phyloP scores from a whole-genome alignment of 2,113 vertebrate genomes.

The Tragelaphus scriptus region DNA sequence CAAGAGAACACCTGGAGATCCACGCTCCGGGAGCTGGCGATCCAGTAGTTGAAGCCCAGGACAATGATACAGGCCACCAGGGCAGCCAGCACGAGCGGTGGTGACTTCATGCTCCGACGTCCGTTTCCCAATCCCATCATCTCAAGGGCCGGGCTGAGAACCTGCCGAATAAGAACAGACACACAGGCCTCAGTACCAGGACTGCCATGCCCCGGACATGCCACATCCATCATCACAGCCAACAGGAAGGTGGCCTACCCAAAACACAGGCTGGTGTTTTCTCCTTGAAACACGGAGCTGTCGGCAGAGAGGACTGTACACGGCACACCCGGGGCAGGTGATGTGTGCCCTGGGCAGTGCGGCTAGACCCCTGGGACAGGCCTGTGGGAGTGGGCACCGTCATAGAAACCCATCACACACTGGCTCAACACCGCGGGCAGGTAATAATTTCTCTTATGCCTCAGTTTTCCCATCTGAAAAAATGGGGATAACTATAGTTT shows the following conservation, averaged over 20 bases:
- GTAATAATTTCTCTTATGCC: accelerated
- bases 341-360: accelerated
- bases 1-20: slow-evolving; percentile 87
- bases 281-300: not conserved
- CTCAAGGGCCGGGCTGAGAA: slow-evolving; percentile 33
- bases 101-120: slow-evolving; percentile 90
- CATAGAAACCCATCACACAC: accelerated
- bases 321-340: accelerated
- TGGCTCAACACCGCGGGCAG: not conserved
- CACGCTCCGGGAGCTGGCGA: slow-evolving; percentile 89
- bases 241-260: accelerated
- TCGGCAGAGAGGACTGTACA: accelerated
- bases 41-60: slow-evolving; percentile 96
- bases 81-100: slow-evolving; percentile 88
- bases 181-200: accelerated
- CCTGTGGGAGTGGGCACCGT: accelerated
- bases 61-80: slow-evolving; percentile 89
- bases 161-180: slow-evolving; percentile 60
- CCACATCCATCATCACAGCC: accelerated
- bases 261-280: accelerated
- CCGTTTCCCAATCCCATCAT: slow-evolving; percentile 91
- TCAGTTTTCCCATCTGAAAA: not conserved
- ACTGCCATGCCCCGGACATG: accelerated
- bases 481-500: not conserved
- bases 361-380: too few species aligned